These are phyloP conservation scores for Lathronympha strigana DNA, from an alignment of 2,888 invertebrate species.

Conservation along the genomic window DNA sequence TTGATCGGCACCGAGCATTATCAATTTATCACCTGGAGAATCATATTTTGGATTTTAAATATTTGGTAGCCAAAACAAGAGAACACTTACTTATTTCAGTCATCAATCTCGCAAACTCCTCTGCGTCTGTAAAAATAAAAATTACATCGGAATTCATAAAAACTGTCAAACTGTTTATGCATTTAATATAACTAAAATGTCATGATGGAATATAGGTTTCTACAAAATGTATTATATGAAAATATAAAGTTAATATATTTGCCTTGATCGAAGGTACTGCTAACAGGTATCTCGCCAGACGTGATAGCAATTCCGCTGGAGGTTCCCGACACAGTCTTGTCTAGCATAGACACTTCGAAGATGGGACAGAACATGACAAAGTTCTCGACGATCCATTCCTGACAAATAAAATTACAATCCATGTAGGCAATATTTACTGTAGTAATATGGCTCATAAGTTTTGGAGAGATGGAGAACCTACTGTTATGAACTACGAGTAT, in stretches of 20 bases:
- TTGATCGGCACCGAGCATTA: too few species aligned
- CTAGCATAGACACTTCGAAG: constrained; percentile 88
- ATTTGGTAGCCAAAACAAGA: background rate
- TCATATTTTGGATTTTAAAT: too few species aligned
- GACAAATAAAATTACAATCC: constrained; percentile 39
- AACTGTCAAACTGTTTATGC: too few species aligned
- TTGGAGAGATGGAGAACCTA: too few species aligned
- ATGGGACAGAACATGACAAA: constrained; percentile 86
- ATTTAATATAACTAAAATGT: too few species aligned
- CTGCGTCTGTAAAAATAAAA: constrained; percentile 59
- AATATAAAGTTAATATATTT: too few species aligned
- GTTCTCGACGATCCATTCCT: constrained; percentile 87
- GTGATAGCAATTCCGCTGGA: constrained; percentile 87
- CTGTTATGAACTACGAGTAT: too few species aligned
- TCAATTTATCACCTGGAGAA: too few species aligned
- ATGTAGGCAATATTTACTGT: too few species aligned
- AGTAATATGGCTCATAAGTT: too few species aligned
- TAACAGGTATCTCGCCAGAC: constrained; percentile 84
- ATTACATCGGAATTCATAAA: background rate
- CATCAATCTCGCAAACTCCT: constrained; percentile 48
- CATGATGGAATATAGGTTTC: too few species aligned
- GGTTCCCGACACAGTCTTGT: constrained; percentile 79
- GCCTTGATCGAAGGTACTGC: constrained; percentile 62
- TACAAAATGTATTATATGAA: too few species aligned
- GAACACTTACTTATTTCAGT: constrained; percentile 62